Percentiles rank a stretch among this genome's conserved stretches.
phyloP scores from a whole-genome alignment of 2,113 vertebrate genomes.

The Micronycteris hirsuta region DNA sequence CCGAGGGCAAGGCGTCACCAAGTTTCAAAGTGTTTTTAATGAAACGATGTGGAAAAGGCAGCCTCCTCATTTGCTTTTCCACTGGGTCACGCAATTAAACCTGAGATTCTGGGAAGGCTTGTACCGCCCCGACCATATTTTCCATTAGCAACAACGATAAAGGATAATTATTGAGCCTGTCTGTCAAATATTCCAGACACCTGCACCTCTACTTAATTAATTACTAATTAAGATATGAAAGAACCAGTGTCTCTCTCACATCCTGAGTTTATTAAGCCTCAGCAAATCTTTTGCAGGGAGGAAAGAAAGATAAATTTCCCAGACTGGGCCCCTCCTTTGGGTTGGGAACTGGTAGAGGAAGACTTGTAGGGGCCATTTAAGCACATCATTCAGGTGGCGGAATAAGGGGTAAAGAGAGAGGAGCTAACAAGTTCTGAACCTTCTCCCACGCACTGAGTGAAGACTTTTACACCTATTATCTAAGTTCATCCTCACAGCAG shows the following conservation, averaged over 20 bases:
- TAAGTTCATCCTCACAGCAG: neutral
- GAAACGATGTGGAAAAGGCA: conserved; percentile 61
- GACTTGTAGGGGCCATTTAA: too few relatives aligned
- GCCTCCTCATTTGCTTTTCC: conserved; percentile 47
- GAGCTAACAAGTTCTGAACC: neutral
- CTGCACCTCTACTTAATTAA: conserved; percentile 61
- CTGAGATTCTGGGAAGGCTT: conserved; percentile 40
- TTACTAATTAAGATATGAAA: conserved; percentile 68
- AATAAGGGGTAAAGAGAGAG: neutral
- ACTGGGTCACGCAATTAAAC: conserved; percentile 51
- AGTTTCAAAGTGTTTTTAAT: conserved; percentile 59
- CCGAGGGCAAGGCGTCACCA: neutral
- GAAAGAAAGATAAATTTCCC: neutral
- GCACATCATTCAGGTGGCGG: neutral
- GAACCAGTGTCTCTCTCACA: conserved; percentile 8
- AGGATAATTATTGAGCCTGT: conserved; percentile 62
- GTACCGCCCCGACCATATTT: conserved; percentile 43
- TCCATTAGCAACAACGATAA: conserved; percentile 57
- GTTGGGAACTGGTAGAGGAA: neutral
- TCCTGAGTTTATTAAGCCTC: conserved; percentile 49
- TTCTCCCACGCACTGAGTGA: neutral
- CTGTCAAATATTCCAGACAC: conserved; percentile 50
- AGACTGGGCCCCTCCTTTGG: neutral
- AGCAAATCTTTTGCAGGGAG: neutral
- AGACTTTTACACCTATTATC: neutral